A percentile compares a stretch with the other conserved stretches of the same genome.
These are phyloP conservation scores for Laothoe populi DNA, from an alignment of 2,888 invertebrate species.

Conservation along the genomic window DNA sequence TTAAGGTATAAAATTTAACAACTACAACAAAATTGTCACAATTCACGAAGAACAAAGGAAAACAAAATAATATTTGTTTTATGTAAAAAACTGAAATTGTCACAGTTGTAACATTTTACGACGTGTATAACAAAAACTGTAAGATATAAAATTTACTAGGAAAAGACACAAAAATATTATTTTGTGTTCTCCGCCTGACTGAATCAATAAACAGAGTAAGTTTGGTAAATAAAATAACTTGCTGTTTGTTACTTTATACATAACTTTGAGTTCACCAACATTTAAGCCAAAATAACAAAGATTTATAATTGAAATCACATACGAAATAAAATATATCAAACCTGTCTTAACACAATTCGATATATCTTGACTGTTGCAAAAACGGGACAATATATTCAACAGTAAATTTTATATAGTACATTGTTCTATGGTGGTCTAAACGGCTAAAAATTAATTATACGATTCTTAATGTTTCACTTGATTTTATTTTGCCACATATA, in stretches of 20 bases:
- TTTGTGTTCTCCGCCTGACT: background rate
- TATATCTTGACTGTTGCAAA: no score
- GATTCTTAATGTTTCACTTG: no score
- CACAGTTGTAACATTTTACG: constrained; percentile 12
- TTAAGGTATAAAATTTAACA: background rate
- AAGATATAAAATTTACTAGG: background rate
- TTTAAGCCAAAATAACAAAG: background rate
- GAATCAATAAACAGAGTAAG: constrained; percentile 10
- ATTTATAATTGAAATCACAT: no score
- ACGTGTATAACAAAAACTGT: background rate
- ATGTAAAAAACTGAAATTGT: background rate
- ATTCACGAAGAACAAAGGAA: background rate
- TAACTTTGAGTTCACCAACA: background rate
- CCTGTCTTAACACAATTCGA: background rate
- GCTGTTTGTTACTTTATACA: background rate
- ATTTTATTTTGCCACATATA: no score
- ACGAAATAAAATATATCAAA: background rate
- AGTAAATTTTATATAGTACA: no score
- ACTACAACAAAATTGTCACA: constrained; percentile 3
- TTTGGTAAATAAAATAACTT: constrained; percentile 4
- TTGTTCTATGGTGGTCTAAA: no score
- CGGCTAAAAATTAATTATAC: no score
- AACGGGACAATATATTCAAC: no score
- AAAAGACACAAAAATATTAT: background rate
- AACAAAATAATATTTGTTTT: background rate